A percentile compares a stretch with the other conserved stretches of the same genome.
phyloP scores from a whole-genome alignment of 1,140 invertebrate genomes.

The Halesus radiatus region DNA sequence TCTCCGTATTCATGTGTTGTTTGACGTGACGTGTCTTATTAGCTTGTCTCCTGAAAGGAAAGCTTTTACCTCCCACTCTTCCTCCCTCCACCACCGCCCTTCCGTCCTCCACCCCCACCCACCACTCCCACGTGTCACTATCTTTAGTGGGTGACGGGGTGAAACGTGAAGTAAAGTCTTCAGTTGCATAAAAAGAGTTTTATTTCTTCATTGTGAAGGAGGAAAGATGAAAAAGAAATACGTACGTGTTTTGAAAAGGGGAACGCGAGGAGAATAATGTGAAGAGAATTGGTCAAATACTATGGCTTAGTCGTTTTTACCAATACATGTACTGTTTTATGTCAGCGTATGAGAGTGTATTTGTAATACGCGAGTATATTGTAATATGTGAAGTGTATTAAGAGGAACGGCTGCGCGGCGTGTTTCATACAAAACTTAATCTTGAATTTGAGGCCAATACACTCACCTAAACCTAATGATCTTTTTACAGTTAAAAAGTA shows the following conservation, averaged over 20 bases:
- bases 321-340: no score
- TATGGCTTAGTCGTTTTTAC: no score
- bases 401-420: no score
- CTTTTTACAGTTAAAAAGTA: no score
- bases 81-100: no score
- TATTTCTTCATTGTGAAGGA: not conserved
- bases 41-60: constrained; percentile 14
- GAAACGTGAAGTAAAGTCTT: constrained; percentile 2
- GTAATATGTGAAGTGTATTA: no score
- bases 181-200: constrained; percentile 11
- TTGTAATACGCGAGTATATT: no score
- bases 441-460: no score
- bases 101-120: not conserved
- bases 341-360: no score
- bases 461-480: no score
- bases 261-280: not conserved
- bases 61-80: not conserved
- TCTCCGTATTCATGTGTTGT: constrained; percentile 8
- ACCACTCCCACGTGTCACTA: not conserved
- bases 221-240: not conserved
- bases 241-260: not conserved
- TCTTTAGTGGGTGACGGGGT: constrained; percentile 1
- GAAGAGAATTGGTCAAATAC: not conserved
- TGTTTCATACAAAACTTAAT: no score
- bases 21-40: constrained; percentile 30